These are phyloP conservation scores for Pachymerium ferrugineum DNA, from an alignment of 2,888 invertebrate species.

Conservation along the genomic window DNA sequence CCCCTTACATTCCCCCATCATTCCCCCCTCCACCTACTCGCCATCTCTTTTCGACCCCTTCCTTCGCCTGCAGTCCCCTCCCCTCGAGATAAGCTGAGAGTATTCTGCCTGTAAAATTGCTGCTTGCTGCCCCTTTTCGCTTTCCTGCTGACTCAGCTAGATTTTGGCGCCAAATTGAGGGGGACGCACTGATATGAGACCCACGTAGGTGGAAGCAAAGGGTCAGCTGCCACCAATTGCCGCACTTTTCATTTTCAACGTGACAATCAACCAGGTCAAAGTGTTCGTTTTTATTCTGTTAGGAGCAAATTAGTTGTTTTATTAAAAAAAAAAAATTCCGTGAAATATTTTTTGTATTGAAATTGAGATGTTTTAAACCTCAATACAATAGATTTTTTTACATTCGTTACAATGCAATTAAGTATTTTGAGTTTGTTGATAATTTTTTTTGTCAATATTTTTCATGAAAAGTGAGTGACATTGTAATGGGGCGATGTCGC, in stretches of 20 bases:
- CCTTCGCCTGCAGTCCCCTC: constrained; percentile 13
- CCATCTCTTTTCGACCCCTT: background rate
- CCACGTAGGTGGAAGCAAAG: background rate
- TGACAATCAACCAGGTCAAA: no score
- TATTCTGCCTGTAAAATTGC: constrained; percentile 22
- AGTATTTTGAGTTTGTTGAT: no score
- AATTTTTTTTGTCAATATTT: no score
- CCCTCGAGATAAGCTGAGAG: constrained; percentile 25
- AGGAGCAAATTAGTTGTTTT: no score
- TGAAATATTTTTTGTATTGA: no score
- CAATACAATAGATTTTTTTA: no score
- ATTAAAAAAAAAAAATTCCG: no score
- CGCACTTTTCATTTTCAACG: constrained; percentile 9
- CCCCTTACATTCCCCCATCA: constrained; percentile 23
- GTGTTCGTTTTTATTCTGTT: no score
- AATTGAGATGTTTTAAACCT: no score
- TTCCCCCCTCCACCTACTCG: background rate
- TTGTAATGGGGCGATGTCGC: no score
- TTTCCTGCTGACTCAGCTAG: constrained; percentile 13
- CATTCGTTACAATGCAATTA: no score
- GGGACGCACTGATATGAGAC: background rate
- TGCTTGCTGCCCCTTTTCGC: constrained; percentile 18
- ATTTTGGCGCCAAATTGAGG: constrained; percentile 18
- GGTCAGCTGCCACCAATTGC: background rate
- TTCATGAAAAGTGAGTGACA: no score